Conservation (phyloP, 1,140 invertebrate genomes). For the Eupristina koningsbergeri region DNA sequence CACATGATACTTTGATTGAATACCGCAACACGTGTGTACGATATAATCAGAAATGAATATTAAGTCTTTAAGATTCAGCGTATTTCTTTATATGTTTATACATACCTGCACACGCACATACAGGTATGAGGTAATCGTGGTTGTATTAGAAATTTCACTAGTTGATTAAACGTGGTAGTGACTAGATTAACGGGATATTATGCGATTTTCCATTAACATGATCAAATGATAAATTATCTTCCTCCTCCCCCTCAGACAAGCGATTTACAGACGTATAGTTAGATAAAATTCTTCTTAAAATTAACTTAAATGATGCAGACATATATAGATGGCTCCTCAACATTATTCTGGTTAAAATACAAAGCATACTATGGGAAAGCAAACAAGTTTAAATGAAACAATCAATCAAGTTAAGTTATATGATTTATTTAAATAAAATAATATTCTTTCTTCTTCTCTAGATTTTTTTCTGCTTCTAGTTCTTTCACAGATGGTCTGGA, state of each 20-base stretch:
- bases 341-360: neutral
- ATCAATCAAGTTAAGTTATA: no score
- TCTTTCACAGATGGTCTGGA: no score
- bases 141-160: neutral
- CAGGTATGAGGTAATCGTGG: neutral
- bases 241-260: neutral
- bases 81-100: neutral
- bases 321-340: neutral
- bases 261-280: neutral
- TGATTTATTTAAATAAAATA: no score
- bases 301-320: neutral
- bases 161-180: slow-evolving; percentile 9
- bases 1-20: neutral
- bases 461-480: no score
- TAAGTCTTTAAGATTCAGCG: slow-evolving; percentile 19
- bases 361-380: neutral
- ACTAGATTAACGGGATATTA: slow-evolving; percentile 22
- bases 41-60: slow-evolving; percentile 41
- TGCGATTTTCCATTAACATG: slow-evolving; percentile 30
- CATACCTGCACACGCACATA: neutral
- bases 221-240: slow-evolving; percentile 45
- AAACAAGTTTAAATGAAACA: neutral
- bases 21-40: neutral
- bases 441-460: no score
- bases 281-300: neutral